These are phyloP conservation scores for Koerneria pararmatus DNA, from an alignment of 2,888 invertebrate species.

Conservation along the genomic window DNA sequence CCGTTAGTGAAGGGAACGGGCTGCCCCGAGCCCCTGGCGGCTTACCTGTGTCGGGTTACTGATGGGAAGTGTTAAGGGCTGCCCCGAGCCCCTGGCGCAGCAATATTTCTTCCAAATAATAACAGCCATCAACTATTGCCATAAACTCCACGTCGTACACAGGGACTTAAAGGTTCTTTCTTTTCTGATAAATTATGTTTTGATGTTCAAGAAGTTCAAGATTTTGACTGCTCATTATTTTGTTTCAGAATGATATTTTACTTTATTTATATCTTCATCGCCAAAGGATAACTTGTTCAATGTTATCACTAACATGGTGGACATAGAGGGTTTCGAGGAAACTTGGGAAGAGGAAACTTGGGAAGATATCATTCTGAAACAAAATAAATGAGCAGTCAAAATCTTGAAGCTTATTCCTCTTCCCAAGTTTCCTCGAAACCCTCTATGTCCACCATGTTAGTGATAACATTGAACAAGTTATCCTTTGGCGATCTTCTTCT, in stretches of 20 bases:
- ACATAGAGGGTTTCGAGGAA: too few species aligned
- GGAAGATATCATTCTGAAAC: too few species aligned
- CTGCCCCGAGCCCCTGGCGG: not conserved
- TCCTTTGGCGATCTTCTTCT: too few species aligned
- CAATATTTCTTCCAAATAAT: conserved; percentile 95
- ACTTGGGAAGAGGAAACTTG: too few species aligned
- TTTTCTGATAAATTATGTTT: not conserved
- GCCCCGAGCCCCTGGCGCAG: conserved; percentile 66
- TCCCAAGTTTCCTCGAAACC: too few species aligned
- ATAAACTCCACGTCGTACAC: conserved; percentile 81
- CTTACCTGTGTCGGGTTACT: not conserved
- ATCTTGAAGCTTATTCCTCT: too few species aligned
- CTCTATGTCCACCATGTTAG: too few species aligned
- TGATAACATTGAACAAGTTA: too few species aligned
- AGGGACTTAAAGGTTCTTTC: conserved; percentile 77
- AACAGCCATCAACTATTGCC: conserved; percentile 92
- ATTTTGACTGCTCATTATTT: not conserved
- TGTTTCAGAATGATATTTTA: not conserved
- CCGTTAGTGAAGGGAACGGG: conserved; percentile 33
- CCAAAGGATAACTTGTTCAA: too few species aligned
- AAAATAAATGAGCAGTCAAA: too few species aligned
- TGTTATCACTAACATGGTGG: too few species aligned
- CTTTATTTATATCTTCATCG: too few species aligned
- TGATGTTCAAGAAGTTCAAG: not conserved
- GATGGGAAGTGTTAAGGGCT: conserved; percentile 70